Conservation (phyloP, 2,888 invertebrate species). For the Sarcophaga caerulescens region DNA sequence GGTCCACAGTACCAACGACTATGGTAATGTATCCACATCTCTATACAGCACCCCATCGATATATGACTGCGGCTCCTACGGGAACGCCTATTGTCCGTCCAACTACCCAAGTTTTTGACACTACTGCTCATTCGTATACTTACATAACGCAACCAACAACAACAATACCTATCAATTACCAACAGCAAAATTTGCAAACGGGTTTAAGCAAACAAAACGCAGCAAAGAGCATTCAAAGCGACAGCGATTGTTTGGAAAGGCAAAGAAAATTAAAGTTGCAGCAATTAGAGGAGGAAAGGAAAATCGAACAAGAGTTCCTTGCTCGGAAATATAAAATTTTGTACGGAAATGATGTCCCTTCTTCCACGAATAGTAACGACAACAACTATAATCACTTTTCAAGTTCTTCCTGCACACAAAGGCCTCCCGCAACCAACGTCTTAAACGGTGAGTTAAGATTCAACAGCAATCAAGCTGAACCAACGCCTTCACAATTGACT, state of each 20-base stretch:
- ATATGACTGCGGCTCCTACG: too few species aligned
- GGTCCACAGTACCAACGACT: too few species aligned
- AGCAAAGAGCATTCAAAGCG: neutral
- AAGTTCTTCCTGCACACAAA: too few species aligned
- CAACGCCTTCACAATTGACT: slow-evolving; percentile 12
- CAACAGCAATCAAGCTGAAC: neutral
- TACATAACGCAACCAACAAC: too few species aligned
- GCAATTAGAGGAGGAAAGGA: slow-evolving; percentile 8
- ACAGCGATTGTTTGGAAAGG: neutral
- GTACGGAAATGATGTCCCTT: too few species aligned
- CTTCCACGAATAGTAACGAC: too few species aligned
- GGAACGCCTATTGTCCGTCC: too few species aligned
- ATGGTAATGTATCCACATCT: too few species aligned
- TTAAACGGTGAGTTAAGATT: neutral
- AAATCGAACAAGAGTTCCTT: slow-evolving; percentile 17
- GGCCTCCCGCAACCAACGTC: neutral
- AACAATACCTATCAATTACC: neutral
- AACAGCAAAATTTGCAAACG: neutral
- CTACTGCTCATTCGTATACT: too few species aligned
- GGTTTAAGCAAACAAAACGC: neutral
- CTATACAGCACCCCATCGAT: too few species aligned
- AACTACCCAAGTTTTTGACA: too few species aligned
- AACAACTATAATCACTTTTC: too few species aligned
- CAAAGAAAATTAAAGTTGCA: slow-evolving; percentile 1
- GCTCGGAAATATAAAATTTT: slow-evolving; percentile 25